phyloP scores from a whole-genome alignment of 2,888 invertebrate genomes.

The Orchesella flavescens region DNA sequence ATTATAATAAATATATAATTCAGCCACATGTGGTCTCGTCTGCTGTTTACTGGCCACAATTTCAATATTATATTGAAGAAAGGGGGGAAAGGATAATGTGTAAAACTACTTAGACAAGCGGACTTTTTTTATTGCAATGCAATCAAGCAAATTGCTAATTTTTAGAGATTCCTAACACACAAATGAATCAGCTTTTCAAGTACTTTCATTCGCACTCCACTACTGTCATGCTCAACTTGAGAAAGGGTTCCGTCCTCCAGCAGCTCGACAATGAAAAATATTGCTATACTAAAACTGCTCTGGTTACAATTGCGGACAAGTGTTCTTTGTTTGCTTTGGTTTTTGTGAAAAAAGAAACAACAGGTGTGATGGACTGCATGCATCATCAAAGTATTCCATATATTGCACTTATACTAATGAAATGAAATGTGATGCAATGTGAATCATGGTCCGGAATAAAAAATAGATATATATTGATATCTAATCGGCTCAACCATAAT shows the following conservation, averaged over 20 bases:
- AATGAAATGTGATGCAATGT: slow-evolving; percentile 1
- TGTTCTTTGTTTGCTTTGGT: slow-evolving; percentile 2
- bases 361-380: slow-evolving; percentile 38
- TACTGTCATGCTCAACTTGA: background rate
- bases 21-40: slow-evolving; percentile 45
- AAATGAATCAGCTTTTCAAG: background rate
- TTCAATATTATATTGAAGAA: background rate
- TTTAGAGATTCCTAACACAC: slow-evolving; percentile 7
- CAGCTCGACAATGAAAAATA: slow-evolving; percentile 2
- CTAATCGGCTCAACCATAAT: background rate
- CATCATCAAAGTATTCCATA: no score
- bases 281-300: background rate
- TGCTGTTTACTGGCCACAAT: background rate
- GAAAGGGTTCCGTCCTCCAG: background rate
- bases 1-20: slow-evolving; percentile 33
- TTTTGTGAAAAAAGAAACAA: slow-evolving; percentile 15
- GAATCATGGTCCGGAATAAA: background rate
- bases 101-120: slow-evolving; percentile 27
- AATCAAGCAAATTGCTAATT: slow-evolving; percentile 51
- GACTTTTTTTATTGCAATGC: slow-evolving; percentile 24
- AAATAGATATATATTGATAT: background rate
- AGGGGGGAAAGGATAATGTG: background rate
- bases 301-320: background rate
- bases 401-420: no score
- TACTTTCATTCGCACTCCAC: background rate